Evolutionary conservation across 1,140 invertebrate species (phyloP), one percentile per base, ranked within the genome.

Genomic region (Teleogryllus occipitalis): DNA sequence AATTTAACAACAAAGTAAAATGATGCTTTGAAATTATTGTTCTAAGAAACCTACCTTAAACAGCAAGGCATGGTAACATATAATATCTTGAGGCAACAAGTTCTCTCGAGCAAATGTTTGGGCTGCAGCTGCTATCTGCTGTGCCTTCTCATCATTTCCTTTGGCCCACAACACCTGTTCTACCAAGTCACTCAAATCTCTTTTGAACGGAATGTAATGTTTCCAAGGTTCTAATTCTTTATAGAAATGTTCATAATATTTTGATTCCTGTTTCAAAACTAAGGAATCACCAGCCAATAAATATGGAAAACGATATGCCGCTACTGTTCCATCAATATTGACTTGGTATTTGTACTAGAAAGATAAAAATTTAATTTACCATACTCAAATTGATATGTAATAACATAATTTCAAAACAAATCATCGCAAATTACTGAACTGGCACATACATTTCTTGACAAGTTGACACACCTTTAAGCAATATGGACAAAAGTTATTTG

Each of bases 191-290:
- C 90, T 92, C 22, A 98, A 88, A 86, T 98, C 92, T 72, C 87
- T 86, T 83, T 94, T 92, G 39, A 98, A 87, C 49, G 96, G 92
- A 76, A 99, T 86, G 86, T 93, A 99, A 88, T 99, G 97, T 83
- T 90, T 87, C 84, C 91, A 91, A 18, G 95, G 92, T 81, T 88
- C 82, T 18, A 98, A 84, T 82, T 93, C 87, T 76, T 89, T 87
- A 85, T 99, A 99, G 87, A 98, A 99, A 88, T 96, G 93, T 89
- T 99, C 97, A 86, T 97, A 97, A 86, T 96, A 99, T 27, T 90
- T 88, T 0, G 97, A 99, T 75, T 96, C 91, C 86, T 97, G 96
- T 88, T 99, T 99, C 4, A 99, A 88, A 14, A 98, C 92, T 73
- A 97, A 86, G 27, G 94, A 92, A 84, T 94, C 93, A 12, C 97